Percentiles rank a stretch among this genome's conserved stretches.
These are phyloP conservation scores for Rotaria sp. DNA, from an alignment of 2,888 invertebrate genomes.

Conservation along the genomic window DNA sequence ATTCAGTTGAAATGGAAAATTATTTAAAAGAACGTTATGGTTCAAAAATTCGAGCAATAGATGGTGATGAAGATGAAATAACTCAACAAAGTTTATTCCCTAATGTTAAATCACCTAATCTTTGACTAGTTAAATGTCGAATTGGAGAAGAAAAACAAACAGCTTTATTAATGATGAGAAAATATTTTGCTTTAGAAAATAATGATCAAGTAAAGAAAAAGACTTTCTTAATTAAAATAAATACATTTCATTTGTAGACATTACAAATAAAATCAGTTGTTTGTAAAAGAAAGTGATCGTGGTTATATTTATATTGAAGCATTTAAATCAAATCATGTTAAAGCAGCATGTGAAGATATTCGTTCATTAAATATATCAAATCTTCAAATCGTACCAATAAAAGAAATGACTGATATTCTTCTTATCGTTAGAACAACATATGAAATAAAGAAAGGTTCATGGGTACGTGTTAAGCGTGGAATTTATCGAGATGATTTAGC, in stretches of 20 bases:
- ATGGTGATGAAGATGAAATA: conserved; percentile 31
- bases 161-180: conserved; percentile 83
- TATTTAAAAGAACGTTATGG: conserved; percentile 36
- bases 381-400: conserved; percentile 97
- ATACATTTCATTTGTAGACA: too few species aligned
- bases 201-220: neutral
- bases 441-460: conserved; percentile 83
- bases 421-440: conserved; percentile 91
- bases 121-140: conserved; percentile 98
- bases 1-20: conserved; percentile 32
- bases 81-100: conserved; percentile 38
- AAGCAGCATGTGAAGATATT: conserved; percentile 78
- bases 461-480: conserved; percentile 92
- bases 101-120: conserved; percentile 70
- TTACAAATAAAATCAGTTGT: conserved; percentile 86
- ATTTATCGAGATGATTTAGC: conserved; percentile 76
- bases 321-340: conserved; percentile 94
- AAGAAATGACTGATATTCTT: conserved; percentile 97
- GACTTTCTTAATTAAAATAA: too few species aligned
- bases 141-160: conserved; percentile 94
- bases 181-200: conserved; percentile 59
- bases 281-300: conserved; percentile 88
- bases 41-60: neutral
- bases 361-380: conserved; percentile 80
- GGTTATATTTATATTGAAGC: conserved; percentile 97